Percentiles rank a stretch among this genome's conserved stretches.
Evolutionary conservation across 1,140 invertebrate genomes (phyloP).

Genomic region (Scaptomyza montana): DNA sequence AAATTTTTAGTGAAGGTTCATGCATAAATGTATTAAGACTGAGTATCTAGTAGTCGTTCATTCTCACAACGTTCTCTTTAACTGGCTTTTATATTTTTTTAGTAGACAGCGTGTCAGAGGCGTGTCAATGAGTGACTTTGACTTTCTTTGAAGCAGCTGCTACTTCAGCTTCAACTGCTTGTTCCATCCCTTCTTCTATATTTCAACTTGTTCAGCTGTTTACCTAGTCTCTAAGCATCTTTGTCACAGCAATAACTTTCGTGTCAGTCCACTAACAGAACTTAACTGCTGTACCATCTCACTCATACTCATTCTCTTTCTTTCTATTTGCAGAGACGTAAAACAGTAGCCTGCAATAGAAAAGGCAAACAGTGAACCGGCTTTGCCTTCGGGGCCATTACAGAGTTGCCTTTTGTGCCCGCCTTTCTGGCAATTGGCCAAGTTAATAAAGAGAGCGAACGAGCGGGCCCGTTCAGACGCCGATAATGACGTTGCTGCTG

Average conservation of each 20-base stretch:
- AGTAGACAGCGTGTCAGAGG: constrained; percentile 14
- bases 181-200: neutral
- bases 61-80: no score
- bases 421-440: constrained; percentile 72
- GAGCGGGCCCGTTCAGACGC: constrained; percentile 8
- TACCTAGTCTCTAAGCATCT: constrained; percentile 41
- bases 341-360: constrained; percentile 56
- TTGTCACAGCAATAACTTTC: constrained; percentile 77
- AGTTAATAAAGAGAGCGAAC: constrained; percentile 69
- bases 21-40: neutral
- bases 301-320: constrained; percentile 8
- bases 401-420: constrained; percentile 55
- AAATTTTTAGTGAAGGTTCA: no score
- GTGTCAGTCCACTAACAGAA: constrained; percentile 73
- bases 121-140: constrained; percentile 60
- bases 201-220: neutral
- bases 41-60: neutral
- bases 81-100: neutral
- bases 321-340: constrained; percentile 51
- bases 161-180: neutral
- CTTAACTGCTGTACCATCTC: constrained; percentile 42
- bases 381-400: constrained; percentile 24
- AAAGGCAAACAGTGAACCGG: constrained; percentile 41
- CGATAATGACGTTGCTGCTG: constrained; percentile 74
- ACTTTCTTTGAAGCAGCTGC: constrained; percentile 9